Evolutionary conservation across 2,113 vertebrate genomes (phyloP).

Genomic region (Danio rerio): DNA sequence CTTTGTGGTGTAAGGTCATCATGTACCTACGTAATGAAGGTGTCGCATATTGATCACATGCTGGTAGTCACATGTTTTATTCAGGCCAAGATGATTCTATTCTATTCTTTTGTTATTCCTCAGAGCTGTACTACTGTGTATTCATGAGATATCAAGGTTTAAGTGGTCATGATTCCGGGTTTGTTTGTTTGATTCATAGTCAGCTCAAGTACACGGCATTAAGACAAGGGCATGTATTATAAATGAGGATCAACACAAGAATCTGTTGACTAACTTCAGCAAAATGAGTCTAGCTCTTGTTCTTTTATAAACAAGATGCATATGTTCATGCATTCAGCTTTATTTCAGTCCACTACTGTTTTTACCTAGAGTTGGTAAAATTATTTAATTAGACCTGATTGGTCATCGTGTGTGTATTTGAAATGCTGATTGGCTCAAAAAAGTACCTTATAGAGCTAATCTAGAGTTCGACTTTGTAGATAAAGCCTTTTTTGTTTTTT

Average conservation of each 20-base stretch:
- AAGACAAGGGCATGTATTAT: conserved; percentile 50
- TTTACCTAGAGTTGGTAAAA: no score
- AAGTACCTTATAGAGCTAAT: no score
- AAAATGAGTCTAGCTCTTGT: conserved; percentile 57
- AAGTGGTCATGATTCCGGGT: not conserved
- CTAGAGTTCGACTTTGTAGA: no score
- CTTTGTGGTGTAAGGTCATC: not conserved
- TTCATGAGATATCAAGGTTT: conserved; percentile 3
- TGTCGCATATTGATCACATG: conserved; percentile 29
- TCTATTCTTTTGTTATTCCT: not conserved
- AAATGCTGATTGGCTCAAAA: no score
- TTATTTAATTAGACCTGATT: no score
- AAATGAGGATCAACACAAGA: conserved; percentile 49
- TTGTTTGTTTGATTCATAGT: conserved; percentile 23
- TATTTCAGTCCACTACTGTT: no score
- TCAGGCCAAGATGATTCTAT: not conserved
- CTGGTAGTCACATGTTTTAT: conserved; percentile 24
- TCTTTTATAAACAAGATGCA: conserved; percentile 22
- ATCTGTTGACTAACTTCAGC: conserved; percentile 54
- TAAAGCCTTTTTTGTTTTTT: no score
- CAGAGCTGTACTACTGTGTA: not conserved
- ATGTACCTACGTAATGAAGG: conserved; percentile 18
- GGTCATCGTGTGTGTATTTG: no score
- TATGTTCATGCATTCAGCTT: not conserved
- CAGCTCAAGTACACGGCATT: not conserved